These are phyloP conservation scores for Zoanthus sociatus DNA, from an alignment of 92 coral and sea anemone genomes.

Conservation along the genomic window DNA sequence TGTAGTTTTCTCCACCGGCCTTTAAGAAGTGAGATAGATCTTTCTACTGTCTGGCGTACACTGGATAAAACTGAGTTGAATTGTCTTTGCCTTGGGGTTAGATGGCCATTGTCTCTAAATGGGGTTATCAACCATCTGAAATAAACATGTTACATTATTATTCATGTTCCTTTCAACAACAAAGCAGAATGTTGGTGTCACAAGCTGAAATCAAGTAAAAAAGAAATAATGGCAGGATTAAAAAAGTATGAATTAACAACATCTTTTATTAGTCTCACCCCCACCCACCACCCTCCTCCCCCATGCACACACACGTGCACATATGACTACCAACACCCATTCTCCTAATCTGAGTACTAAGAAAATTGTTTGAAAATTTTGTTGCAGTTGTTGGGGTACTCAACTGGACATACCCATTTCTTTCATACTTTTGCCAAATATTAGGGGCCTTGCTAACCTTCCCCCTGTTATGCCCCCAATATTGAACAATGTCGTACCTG, in stretches of 20 bases:
- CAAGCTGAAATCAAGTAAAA: not conserved
- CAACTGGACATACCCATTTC: not conserved
- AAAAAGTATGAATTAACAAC: conserved; percentile 2
- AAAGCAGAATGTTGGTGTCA: not conserved
- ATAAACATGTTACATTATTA: not conserved
- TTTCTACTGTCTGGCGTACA: conserved; percentile 22
- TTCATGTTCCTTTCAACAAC: not conserved
- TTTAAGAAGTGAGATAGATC: conserved; percentile 31
- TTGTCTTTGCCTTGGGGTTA: conserved; percentile 32
- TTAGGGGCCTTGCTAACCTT: not conserved
- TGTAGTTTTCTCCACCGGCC: conserved; percentile 31
- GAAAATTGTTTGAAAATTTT: not conserved
- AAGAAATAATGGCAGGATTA: not conserved
- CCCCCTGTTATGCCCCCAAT: conserved; percentile 5
- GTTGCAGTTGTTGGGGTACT: conserved; percentile 3
- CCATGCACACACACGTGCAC: not conserved
- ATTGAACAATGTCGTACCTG: conserved; percentile 26
- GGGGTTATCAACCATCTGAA: conserved; percentile 28
- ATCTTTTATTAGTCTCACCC: not conserved
- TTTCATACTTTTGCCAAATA: not conserved
- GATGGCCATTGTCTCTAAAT: conserved; percentile 26
- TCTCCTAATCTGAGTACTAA: conserved; percentile 5
- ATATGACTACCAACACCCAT: not conserved
- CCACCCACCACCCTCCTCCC: not conserved
- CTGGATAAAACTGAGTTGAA: conserved; percentile 17